Conservation (phyloP, 2,113 vertebrate genomes). For the Marmota flaviventris region DNA sequence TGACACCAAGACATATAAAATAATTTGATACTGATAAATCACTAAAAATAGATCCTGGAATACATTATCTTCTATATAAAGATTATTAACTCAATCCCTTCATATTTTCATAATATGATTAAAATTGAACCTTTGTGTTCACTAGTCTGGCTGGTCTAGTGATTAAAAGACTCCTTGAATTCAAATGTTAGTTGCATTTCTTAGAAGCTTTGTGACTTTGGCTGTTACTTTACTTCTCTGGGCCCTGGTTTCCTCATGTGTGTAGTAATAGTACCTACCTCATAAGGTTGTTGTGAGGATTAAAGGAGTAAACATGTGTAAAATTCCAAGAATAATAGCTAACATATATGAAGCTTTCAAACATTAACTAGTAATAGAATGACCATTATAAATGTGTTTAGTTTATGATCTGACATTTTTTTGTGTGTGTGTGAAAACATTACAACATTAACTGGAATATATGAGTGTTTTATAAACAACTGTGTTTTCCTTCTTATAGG, state of each 20-base stretch:
- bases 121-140: constrained; percentile 25
- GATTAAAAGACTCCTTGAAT: neutral
- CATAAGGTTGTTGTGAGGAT: neutral
- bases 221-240: neutral
- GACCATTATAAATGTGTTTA: neutral
- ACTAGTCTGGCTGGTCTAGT: neutral
- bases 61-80: neutral
- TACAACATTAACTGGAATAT: neutral
- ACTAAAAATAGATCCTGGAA: neutral
- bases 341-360: neutral
- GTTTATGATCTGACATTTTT: constrained; percentile 14
- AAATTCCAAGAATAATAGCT: neutral
- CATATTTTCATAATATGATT: neutral
- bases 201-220: neutral
- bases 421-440: neutral
- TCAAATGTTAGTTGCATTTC: neutral
- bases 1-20: neutral
- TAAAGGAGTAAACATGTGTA: neutral
- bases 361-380: neutral
- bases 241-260: constrained; percentile 7
- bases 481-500: neutral
- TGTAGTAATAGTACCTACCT: neutral
- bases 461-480: neutral
- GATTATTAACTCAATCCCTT: constrained; percentile 25
- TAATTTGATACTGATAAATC: neutral